Percentiles rank a stretch among this genome's conserved stretches.
phyloP scores from a whole-genome alignment of 2,113 vertebrate species.

The Epinephelus cyanopodus region DNA sequence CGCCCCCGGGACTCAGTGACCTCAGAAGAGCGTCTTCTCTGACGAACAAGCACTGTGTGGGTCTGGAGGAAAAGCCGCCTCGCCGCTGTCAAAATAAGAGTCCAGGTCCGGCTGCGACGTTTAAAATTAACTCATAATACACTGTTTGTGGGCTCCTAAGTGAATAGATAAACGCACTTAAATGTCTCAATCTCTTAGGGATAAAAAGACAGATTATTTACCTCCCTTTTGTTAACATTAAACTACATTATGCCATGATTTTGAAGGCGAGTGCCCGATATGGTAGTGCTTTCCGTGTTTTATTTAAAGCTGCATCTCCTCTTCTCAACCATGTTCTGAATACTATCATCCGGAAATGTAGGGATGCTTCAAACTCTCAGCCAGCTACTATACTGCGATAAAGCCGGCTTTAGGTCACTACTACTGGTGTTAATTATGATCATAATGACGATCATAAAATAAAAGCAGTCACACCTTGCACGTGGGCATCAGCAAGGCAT shows the following conservation, averaged over 20 bases:
- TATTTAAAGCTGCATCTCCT: slow-evolving; percentile 77
- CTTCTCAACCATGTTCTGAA: slow-evolving; percentile 49
- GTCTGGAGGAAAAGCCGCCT: slow-evolving; percentile 72
- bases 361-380: slow-evolving; percentile 56
- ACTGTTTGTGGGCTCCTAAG: rapidly evolving
- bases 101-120: rapidly evolving
- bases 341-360: slow-evolving; percentile 81
- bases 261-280: slow-evolving; percentile 80
- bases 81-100: slow-evolving; percentile 78
- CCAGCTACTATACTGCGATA: slow-evolving; percentile 36
- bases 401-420: slow-evolving; percentile 43
- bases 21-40: slow-evolving; percentile 76
- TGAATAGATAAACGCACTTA: rapidly evolving
- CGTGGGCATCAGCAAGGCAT: not conserved
- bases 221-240: not conserved
- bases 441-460: not conserved
- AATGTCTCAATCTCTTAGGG: not conserved
- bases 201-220: rapidly evolving
- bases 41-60: slow-evolving; percentile 79
- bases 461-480: not conserved
- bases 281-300: slow-evolving; percentile 82
- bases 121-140: not conserved
- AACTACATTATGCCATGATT: slow-evolving; percentile 47
- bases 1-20: slow-evolving; percentile 78
- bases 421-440: not conserved